Percentiles rank a stretch among this genome's conserved stretches.
phyloP scores from a whole-genome alignment of 2,113 vertebrate genomes.

The Neolamprologus sp. region DNA sequence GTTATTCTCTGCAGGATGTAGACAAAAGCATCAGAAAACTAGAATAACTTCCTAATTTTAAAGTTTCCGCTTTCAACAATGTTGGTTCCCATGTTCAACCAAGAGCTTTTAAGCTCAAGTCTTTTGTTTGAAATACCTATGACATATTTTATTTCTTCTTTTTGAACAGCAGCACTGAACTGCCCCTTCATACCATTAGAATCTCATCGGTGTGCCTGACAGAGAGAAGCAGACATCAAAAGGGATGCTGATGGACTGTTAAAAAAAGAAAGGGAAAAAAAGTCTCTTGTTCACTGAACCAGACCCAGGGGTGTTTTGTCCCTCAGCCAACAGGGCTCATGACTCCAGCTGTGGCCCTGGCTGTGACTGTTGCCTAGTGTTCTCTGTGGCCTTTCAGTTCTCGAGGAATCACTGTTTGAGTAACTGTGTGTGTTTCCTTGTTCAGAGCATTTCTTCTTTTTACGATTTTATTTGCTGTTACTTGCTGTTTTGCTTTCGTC shows the following conservation, averaged over 20 bases:
- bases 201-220: background rate
- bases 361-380: background rate
- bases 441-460: background rate
- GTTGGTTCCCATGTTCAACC: background rate
- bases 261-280: background rate
- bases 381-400: conserved; percentile 1
- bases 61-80: background rate
- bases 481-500: background rate
- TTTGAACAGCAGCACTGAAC: background rate
- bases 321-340: background rate
- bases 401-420: background rate
- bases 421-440: background rate
- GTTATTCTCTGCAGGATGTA: background rate
- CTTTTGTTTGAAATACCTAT: background rate
- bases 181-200: background rate
- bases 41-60: background rate
- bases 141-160: background rate
- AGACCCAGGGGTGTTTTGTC: conserved; percentile 9
- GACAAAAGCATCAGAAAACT: background rate
- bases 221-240: background rate
- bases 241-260: background rate
- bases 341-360: conserved; percentile 25
- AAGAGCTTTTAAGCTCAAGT: background rate
- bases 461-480: background rate
- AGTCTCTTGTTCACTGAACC: background rate